Base-by-base conservation (phyloP, 2,888 invertebrate genomes). In the Criorhina ranunculi region DNA sequence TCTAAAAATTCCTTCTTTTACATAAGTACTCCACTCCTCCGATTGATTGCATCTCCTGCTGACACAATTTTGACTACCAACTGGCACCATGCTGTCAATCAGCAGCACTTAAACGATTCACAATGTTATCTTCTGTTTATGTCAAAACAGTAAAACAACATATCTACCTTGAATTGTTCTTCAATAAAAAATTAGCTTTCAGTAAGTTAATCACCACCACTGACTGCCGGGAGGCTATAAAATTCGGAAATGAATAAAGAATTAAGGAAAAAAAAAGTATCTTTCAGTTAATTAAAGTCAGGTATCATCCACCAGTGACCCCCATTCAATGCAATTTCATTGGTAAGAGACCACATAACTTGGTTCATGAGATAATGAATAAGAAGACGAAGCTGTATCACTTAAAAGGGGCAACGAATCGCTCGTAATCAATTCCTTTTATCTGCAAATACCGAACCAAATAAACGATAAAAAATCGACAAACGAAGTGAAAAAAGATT, bases 401-500 rank as follows among this genome's bases (percentile, higher is more conserved):
- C 59, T 77, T 59, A 49, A 76, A 62, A 78, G 72, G 66, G 66
- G 60, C 64, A 66, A 67, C 70, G 66, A 77, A 57, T 85, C 51
- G 49, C 37, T 69, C 75, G 80, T 76, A 85, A 85, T 85, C 85
- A 80, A 75, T 85, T 64, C 80, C 85, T 80, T 85, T 85, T 85
- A 85, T 85, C 85, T 85, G 85, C 85, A 80, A 83, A 83, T 80
- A 76, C 64, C 75, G 69, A 70, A 75, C 66, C 60, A 64, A 76
- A 51, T 7, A 40, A 66, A 59, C 49, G 44, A 77, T 35, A 70
- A 75, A 66, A 60, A 55, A 67, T 62, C 59, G 44, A 53, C 46
- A 42, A 44, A 82, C 57, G 42, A 51, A 60, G 24, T 44, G 29
- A 62, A 46, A 76, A 64, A 42, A 64, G 57, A 55, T 73, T 57